phyloP scores from a whole-genome alignment of 2,888 invertebrate species.

The Nemurella pictetii region DNA sequence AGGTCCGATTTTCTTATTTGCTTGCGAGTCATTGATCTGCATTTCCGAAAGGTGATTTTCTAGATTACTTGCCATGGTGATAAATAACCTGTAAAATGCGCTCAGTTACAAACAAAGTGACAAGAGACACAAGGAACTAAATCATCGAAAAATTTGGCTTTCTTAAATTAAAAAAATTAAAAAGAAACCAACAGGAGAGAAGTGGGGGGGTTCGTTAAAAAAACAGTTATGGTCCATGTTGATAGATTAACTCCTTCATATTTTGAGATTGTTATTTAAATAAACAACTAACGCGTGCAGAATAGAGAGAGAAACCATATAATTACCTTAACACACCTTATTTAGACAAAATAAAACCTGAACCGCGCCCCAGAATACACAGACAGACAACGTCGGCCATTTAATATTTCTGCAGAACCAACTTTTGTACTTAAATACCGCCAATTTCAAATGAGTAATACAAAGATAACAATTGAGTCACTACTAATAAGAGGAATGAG shows the following conservation, averaged over 20 bases:
- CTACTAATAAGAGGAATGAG: no score
- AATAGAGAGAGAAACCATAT: background rate
- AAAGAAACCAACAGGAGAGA: background rate
- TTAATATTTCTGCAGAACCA: background rate
- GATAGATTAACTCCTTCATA: background rate
- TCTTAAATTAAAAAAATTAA: no score
- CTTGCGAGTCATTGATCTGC: slow-evolving; percentile 57
- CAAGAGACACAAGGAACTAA: no score
- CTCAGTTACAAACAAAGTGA: no score
- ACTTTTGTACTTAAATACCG: no score
- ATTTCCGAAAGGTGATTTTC: slow-evolving; percentile 72
- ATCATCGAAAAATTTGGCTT: no score
- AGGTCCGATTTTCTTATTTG: slow-evolving; percentile 68
- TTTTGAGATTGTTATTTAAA: background rate
- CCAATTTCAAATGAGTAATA: no score
- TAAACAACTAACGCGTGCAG: background rate
- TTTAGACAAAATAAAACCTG: background rate
- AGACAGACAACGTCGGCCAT: background rate
- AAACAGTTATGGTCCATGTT: no score
- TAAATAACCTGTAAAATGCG: background rate
- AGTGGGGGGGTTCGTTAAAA: background rate
- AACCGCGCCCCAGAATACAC: background rate
- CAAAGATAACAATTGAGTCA: no score
- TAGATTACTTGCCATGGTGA: slow-evolving; percentile 51
- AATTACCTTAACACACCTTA: background rate